Conservation (phyloP, 2,797 vertebrate species). For the Manis javanica region DNA sequence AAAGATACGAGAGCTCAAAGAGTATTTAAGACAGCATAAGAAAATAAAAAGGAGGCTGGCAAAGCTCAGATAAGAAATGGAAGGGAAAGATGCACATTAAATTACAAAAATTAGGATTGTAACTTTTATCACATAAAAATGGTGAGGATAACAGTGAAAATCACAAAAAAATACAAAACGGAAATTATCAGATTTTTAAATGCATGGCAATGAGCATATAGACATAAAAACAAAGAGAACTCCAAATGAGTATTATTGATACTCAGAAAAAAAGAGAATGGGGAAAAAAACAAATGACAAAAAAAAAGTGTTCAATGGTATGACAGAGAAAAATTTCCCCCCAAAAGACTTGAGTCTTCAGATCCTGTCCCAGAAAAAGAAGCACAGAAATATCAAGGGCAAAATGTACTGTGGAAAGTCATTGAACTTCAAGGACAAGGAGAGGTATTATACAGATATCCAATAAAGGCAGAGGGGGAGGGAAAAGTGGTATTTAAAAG, state of each 20-base stretch:
- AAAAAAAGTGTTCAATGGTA: constrained; percentile 20
- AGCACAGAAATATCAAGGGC: constrained; percentile 62
- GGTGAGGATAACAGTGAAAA: background rate
- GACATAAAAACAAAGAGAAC: constrained; percentile 38
- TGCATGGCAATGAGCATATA: background rate
- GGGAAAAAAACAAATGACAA: background rate
- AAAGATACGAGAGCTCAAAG: background rate
- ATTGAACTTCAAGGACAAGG: constrained; percentile 57
- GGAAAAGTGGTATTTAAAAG: background rate
- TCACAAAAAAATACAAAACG: background rate
- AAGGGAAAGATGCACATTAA: background rate
- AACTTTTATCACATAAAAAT: background rate
- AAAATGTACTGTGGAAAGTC: constrained; percentile 56
- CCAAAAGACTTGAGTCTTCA: constrained; percentile 59
- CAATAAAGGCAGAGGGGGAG: background rate
- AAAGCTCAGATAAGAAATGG: background rate
- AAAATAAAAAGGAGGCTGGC: background rate
- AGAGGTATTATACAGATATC: constrained; percentile 9
- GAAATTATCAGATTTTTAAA: constrained; percentile 14
- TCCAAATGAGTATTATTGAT: constrained; percentile 5
- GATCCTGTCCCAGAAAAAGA: constrained; percentile 43
- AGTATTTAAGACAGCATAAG: background rate
- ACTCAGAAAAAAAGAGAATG: constrained; percentile 24
- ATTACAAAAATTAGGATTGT: background rate
- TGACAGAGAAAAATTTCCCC: background rate